These are phyloP conservation scores for Rhinella marina DNA, from an alignment of 2,797 vertebrate genomes.

Conservation along the genomic window DNA sequence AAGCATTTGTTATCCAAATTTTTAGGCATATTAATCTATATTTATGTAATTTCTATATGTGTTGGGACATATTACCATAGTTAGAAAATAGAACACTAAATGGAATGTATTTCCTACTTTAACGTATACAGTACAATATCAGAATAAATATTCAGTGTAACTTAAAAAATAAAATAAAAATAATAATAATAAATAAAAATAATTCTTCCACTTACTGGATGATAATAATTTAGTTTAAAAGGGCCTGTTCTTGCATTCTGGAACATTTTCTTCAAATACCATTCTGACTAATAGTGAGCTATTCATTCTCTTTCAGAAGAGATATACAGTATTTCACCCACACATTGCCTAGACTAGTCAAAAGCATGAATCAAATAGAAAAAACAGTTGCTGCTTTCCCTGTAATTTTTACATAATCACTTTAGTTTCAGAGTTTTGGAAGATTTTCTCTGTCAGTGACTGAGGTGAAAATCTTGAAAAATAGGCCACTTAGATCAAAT, in stretches of 20 bases:
- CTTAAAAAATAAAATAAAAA: neutral
- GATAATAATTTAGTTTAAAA: slow-evolving; percentile 47
- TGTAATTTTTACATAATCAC: slow-evolving; percentile 20
- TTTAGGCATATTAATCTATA: no score
- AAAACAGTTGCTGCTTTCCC: neutral
- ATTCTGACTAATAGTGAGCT: slow-evolving; percentile 11
- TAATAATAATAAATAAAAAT: neutral
- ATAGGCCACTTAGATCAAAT: neutral
- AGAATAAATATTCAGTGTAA: neutral
- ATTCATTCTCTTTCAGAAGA: slow-evolving; percentile 5
- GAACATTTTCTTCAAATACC: slow-evolving; percentile 44
- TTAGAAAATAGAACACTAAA: no score
- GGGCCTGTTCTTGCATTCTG: slow-evolving; percentile 16
- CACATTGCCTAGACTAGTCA: slow-evolving; percentile 7
- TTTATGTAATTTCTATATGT: no score
- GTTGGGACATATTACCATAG: no score
- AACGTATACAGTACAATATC: no score
- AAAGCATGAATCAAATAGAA: neutral
- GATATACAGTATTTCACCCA: neutral
- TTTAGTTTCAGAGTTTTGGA: slow-evolving; percentile 8
- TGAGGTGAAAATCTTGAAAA: neutral
- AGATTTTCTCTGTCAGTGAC: neutral
- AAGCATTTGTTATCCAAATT: no score
- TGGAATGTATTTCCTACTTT: no score
- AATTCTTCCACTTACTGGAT: slow-evolving; percentile 7